Percentiles rank a stretch among this genome's conserved stretches.
Conservation (phyloP, 2,888 invertebrate genomes). For the Xanthia icteritia region DNA sequence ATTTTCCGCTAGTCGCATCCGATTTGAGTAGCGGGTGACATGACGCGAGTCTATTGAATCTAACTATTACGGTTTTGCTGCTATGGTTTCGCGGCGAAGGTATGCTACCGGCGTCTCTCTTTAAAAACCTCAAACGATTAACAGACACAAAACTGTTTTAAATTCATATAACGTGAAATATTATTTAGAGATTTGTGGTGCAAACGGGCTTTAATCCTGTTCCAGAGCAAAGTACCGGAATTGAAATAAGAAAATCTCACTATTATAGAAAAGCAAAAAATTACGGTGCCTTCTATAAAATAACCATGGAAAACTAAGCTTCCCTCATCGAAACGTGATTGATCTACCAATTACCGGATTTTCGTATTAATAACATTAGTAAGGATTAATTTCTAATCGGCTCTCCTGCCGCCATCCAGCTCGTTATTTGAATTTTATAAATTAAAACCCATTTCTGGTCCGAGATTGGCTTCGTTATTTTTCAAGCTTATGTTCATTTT, state of each 20-base stretch:
- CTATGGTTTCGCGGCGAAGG: too few relatives aligned
- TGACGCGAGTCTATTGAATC: too few relatives aligned
- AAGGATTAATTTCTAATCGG: conserved; percentile 55
- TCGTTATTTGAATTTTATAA: conserved; percentile 47
- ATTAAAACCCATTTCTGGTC: conserved; percentile 25
- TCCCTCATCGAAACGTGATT: conserved; percentile 39
- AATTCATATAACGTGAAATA: background rate
- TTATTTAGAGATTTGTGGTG: background rate
- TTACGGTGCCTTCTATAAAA: background rate
- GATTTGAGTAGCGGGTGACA: too few relatives aligned
- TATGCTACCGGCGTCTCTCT: too few relatives aligned
- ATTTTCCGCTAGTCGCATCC: too few relatives aligned
- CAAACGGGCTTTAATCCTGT: background rate
- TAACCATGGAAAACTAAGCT: conserved; percentile 1
- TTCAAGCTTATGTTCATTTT: conserved; percentile 12
- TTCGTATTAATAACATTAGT: conserved; percentile 52
- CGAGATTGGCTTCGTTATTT: conserved; percentile 25
- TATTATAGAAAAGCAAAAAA: background rate
- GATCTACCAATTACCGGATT: conserved; percentile 52
- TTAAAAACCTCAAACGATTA: background rate
- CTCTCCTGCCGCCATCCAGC: conserved; percentile 8
- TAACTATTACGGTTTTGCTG: too few relatives aligned
- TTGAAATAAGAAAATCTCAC: background rate
- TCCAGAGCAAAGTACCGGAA: background rate
- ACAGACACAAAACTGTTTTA: background rate